These are phyloP conservation scores for Muscina levida DNA, from an alignment of 2,888 invertebrate genomes.

Conservation along the genomic window DNA sequence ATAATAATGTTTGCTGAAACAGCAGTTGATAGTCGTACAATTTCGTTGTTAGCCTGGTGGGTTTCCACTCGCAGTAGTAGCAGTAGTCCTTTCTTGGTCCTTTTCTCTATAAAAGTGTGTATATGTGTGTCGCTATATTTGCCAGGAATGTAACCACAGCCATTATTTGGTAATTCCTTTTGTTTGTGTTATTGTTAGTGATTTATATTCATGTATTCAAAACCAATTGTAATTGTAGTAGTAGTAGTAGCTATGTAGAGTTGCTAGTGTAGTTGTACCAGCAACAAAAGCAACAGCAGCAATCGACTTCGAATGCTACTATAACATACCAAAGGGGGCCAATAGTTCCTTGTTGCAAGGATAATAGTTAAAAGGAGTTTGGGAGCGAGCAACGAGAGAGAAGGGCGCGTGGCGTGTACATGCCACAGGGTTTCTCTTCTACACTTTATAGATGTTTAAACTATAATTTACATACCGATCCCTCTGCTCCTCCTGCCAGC, in stretches of 20 bases:
- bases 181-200: constrained; percentile 47
- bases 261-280: not conserved
- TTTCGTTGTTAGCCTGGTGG: not conserved
- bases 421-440: too few relatives aligned
- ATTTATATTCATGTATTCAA: constrained; percentile 65
- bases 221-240: constrained; percentile 48
- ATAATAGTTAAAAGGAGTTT: too few relatives aligned
- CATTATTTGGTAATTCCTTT: constrained; percentile 61
- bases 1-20: constrained; percentile 32
- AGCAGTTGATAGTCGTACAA: not conserved
- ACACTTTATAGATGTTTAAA: too few relatives aligned
- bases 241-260: too few relatives aligned
- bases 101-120: not conserved
- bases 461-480: too few relatives aligned
- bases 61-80: not conserved
- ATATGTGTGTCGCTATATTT: not conserved
- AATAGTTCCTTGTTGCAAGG: too few relatives aligned
- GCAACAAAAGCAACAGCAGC: not conserved
- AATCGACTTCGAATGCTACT: too few relatives aligned
- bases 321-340: too few relatives aligned
- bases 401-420: too few relatives aligned
- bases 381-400: too few relatives aligned
- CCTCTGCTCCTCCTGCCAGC: too few relatives aligned
- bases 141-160: constrained; percentile 45
- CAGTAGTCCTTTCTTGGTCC: not conserved